Base-by-base conservation (phyloP, 2,797 vertebrate genomes). In the Chaetophractus vellerosus region DNA sequence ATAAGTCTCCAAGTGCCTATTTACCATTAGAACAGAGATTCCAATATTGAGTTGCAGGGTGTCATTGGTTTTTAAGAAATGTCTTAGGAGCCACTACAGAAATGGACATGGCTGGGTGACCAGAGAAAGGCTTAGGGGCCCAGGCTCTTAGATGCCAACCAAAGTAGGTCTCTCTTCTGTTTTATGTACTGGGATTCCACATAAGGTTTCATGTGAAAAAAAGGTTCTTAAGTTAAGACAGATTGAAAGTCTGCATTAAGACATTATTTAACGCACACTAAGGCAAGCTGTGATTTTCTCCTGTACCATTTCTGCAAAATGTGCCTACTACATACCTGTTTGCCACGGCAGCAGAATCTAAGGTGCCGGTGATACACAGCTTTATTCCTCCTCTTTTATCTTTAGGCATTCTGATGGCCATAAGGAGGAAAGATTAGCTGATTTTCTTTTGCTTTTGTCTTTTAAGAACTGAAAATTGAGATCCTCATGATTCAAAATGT, bases 281-380 rank as follows among this genome's bases (percentile, higher is more conserved):
- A 82, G 84, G 33, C 52, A 88, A n/a, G 33, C 15, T 12, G 23
- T 75, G 36, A 15, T 80, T 88, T 76, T 16, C 52, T 21, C 38
- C 45, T 38, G 15, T 33, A 26, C 52, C 2, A 61, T 90, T 94
- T 97, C 48, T 88, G 85, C 33, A 87, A 88, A 85, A 64, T 50
- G n/a, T 69, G 59, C 14, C n/a, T 45, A 87, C 36, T 59, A 45
- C 50, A 36, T 66, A 33, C 1, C 11, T 52, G 45, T 93, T 94
- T 84, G 81, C 69, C 14, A 74, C 21, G 45, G 50, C 78, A 55
- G 10, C 18, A 45, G 36, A 38, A 55, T 41, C 41, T 81, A 93
- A 96, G 93, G 95, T 96, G 96, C 82, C 94, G 90, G 82, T 94
- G 78, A 90, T 76, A 64, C 69, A 91, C 95, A 96, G 93, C 88